These are phyloP conservation scores for Chaetoderma sp. DNA, from an alignment of 2,888 invertebrate genomes.

Conservation along the genomic window DNA sequence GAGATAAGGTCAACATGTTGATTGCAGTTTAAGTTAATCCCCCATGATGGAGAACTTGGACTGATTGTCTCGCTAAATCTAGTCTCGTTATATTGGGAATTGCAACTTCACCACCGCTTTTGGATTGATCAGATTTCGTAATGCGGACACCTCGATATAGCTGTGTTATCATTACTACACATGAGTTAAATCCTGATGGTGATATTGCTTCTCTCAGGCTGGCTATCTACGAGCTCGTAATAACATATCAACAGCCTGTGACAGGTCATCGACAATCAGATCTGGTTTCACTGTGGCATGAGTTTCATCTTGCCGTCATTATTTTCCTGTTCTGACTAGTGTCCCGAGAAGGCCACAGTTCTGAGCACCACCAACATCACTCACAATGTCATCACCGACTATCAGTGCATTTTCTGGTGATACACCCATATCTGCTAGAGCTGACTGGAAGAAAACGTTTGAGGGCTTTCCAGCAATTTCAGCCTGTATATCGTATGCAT, in stretches of 20 bases:
- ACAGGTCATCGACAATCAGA: slow-evolving; percentile 72
- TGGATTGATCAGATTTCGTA: no score
- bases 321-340: slow-evolving; percentile 75
- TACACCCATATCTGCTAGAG: slow-evolving; percentile 70
- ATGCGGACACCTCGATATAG: no score
- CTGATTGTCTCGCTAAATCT: no score
- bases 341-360: slow-evolving; percentile 72
- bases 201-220: no score
- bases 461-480: slow-evolving; percentile 74
- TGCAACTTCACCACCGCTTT: no score
- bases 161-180: no score
- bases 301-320: slow-evolving; percentile 71
- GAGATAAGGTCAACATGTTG: no score
- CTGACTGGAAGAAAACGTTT: slow-evolving; percentile 70
- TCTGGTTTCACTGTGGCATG: slow-evolving; percentile 72
- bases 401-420: slow-evolving; percentile 70
- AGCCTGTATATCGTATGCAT: slow-evolving; percentile 70
- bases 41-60: no score
- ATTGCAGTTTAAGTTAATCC: no score
- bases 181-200: no score
- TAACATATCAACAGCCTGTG: slow-evolving; percentile 70
- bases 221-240: no score
- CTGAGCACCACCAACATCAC: slow-evolving; percentile 74
- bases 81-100: no score
- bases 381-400: slow-evolving; percentile 75